Evolutionary conservation across 2,797 vertebrate species (phyloP).

Genomic region (Allobates femoralis): DNA sequence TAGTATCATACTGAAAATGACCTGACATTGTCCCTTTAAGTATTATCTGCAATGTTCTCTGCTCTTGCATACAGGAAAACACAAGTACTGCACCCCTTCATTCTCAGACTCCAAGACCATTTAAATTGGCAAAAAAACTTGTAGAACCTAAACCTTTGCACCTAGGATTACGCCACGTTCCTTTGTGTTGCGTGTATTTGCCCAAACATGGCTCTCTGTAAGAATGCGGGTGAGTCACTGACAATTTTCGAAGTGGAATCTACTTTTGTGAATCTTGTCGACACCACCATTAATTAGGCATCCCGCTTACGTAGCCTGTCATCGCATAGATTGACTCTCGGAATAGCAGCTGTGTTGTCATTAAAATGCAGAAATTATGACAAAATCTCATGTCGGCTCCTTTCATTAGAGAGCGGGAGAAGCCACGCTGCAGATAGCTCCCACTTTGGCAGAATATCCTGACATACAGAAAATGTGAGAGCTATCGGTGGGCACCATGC

Average conservation of each 20-base stretch:
- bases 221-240: constrained; percentile 9
- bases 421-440: neutral
- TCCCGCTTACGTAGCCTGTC: constrained; percentile 23
- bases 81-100: too few species aligned
- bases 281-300: constrained; percentile 44
- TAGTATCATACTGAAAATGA: too few species aligned
- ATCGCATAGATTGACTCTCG: constrained; percentile 31
- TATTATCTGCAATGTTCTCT: too few species aligned
- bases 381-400: constrained; percentile 39
- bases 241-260: constrained; percentile 22
- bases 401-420: constrained; percentile 17
- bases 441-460: neutral
- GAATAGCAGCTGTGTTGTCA: constrained; percentile 44
- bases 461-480: constrained; percentile 4
- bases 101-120: too few species aligned
- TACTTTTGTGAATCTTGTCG: constrained; percentile 10
- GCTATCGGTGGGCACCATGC: neutral
- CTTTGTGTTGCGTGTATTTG: neutral
- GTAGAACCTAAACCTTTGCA: neutral
- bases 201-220: neutral
- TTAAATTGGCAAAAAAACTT: neutral
- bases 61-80: too few species aligned
- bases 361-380: constrained; percentile 44
- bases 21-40: too few species aligned
- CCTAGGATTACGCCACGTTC: neutral